Percentiles rank a stretch among this genome's conserved stretches.
Evolutionary conservation across 2,797 vertebrate genomes (phyloP).

Genomic region (Notoglanidium macrostoma): DNA sequence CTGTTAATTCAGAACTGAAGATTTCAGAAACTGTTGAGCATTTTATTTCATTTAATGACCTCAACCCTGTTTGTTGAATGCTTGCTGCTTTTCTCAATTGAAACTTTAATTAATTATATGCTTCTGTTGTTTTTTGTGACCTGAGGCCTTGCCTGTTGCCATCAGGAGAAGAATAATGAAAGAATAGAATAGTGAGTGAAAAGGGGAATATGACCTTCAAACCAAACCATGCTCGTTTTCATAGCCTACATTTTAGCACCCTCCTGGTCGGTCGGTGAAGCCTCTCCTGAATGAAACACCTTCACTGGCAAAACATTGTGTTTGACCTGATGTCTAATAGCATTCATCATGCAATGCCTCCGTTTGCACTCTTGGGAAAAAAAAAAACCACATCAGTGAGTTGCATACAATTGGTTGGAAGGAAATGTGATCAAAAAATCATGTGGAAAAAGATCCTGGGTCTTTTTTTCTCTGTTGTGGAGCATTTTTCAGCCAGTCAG

Average conservation of each 20-base stretch:
- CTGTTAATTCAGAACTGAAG: constrained; percentile 48
- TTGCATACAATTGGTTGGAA: constrained; percentile 2
- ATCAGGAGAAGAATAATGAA: constrained; percentile 18
- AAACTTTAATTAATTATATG: constrained; percentile 54
- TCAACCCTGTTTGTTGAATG: constrained; percentile 28
- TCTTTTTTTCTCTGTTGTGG: background rate
- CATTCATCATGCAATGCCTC: constrained; percentile 19
- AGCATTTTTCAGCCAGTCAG: background rate
- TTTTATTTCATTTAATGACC: constrained; percentile 49
- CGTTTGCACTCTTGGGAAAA: constrained; percentile 20
- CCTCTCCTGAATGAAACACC: constrained; percentile 37
- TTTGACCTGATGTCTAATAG: constrained; percentile 38
- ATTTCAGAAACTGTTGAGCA: constrained; percentile 46
- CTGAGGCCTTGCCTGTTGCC: constrained; percentile 15
- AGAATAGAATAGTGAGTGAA: constrained; percentile 31
- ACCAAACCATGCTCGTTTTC: constrained; percentile 40
- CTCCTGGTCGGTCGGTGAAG: constrained; percentile 13
- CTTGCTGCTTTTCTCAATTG: constrained; percentile 36
- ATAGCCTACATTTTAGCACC: constrained; percentile 31
- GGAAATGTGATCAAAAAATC: constrained; percentile 12
- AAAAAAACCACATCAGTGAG: constrained; percentile 23
- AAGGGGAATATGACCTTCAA: constrained; percentile 38
- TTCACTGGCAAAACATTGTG: constrained; percentile 28
- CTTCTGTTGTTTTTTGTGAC: constrained; percentile 38
- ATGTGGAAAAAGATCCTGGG: background rate